These are phyloP conservation scores for Apamea crenata DNA, from an alignment of 2,888 invertebrate genomes.

Conservation along the genomic window DNA sequence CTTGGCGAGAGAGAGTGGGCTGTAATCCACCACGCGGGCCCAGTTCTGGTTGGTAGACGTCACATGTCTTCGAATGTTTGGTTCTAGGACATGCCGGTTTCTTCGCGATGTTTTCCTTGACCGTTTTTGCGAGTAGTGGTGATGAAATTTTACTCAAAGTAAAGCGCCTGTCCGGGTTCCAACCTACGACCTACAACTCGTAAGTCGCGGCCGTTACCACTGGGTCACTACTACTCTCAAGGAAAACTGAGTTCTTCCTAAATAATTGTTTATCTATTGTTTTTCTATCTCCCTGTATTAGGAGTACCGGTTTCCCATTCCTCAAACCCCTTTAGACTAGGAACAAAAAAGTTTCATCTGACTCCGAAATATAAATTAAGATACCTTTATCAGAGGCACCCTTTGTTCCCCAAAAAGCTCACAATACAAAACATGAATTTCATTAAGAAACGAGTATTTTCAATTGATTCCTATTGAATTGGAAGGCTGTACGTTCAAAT, in stretches of 20 bases:
- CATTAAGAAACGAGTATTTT: constrained; percentile 36
- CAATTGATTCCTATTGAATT: constrained; percentile 46
- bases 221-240: not conserved
- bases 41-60: too few relatives aligned
- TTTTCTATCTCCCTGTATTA: not conserved
- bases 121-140: too few relatives aligned
- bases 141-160: too few relatives aligned
- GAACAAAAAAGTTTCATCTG: not conserved
- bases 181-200: too few relatives aligned
- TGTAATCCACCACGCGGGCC: too few relatives aligned
- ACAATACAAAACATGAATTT: constrained; percentile 25
- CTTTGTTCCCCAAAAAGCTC: constrained; percentile 2
- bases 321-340: not conserved
- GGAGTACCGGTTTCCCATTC: not conserved
- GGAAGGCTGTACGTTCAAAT: constrained; percentile 40
- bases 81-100: too few relatives aligned
- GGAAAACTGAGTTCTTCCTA: not conserved
- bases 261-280: not conserved
- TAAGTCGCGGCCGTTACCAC: too few relatives aligned
- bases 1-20: too few relatives aligned
- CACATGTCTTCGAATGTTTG: too few relatives aligned
- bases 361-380: not conserved
- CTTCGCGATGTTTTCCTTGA: too few relatives aligned
- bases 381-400: not conserved
- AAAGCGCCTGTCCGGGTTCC: too few relatives aligned